Conservation (phyloP, 2,797 vertebrate genomes). For the Spondyliosoma cantharus region DNA sequence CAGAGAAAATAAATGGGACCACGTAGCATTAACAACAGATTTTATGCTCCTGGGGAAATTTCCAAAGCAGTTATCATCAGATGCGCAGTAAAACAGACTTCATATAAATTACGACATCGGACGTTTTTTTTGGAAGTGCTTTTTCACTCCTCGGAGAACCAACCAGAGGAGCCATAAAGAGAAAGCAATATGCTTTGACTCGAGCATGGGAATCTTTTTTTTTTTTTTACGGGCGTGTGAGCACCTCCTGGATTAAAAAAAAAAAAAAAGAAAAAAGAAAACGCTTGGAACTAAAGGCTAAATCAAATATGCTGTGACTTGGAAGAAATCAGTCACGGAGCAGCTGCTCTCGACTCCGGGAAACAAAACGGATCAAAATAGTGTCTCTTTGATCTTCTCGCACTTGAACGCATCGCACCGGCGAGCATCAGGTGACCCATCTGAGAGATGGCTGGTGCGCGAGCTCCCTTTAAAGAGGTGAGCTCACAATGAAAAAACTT, state of each 20-base stretch:
- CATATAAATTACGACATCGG: constrained; percentile 19
- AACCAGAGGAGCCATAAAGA: constrained; percentile 13
- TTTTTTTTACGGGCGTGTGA: neutral
- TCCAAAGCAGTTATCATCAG: constrained; percentile 36
- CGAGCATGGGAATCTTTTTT: neutral
- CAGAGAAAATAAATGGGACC: constrained; percentile 17
- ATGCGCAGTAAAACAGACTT: constrained; percentile 23
- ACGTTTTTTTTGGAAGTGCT: constrained; percentile 16
- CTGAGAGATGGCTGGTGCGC: neutral
- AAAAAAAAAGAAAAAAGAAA: neutral
- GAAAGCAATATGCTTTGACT: neutral
- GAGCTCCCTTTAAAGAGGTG: neutral
- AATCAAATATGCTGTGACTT: constrained; percentile 28
- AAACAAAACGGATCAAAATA: constrained; percentile 19
- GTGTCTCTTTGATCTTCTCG: constrained; percentile 2
- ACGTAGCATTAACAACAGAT: constrained; percentile 12
- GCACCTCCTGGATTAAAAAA: constrained; percentile 7
- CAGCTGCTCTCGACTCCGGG: constrained; percentile 5
- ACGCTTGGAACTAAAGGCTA: constrained; percentile 6
- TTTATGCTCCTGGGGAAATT: constrained; percentile 30
- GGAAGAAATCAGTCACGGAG: constrained; percentile 21
- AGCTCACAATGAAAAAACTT: neutral
- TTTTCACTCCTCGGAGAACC: neutral
- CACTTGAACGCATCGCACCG: neutral
- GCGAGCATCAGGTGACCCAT: constrained; percentile 20